Evolutionary conservation across 2,888 invertebrate species (phyloP), one percentile per base, ranked within the genome.

Genomic region (Nycteola revayana): DNA sequence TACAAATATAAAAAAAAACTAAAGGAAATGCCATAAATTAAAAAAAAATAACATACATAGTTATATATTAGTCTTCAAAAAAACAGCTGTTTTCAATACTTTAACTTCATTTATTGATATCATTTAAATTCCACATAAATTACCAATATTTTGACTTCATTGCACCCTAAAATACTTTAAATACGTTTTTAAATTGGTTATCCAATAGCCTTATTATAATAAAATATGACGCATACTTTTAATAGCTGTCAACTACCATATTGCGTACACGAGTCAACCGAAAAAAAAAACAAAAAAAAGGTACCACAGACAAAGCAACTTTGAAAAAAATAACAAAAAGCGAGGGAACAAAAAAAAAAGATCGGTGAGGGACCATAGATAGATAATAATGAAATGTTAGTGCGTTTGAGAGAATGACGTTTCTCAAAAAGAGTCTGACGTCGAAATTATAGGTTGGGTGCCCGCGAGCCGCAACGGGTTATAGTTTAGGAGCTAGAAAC

Each of bases 361-460:
- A 70, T 63, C 69, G 73, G 75, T 62, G 68, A 50, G 58, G 64
- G 66, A 53, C 65, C 72, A 70, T 67, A 76, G 73, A 80, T 79
- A 83, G 73, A 80, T 79, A 83, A 80, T 79, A 83, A 83, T 81
- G 65, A 78, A 78, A 58, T 53, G 66, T 70, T 65, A 66, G 62
- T 60, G 58, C 58, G 57, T 62, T 56, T 56, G 57, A 54, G 59
- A 59, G 78, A 83, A 72, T 81, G 84, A 84, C 85, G 83, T 73
- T 54, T 69, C 66, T 70, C 76, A 73, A 75, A 68, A 81, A 75
- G 71, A 75, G 75, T 83, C 79, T 84, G 85, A 85, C 85, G 75
- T 77, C 60, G 69, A 84, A 84, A 85, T 85, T 84, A 82, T 65
- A 71, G 68, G 59, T 54, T 61, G 42, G 55, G 50, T 35, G 38